Base-by-base conservation (phyloP, 2,113 vertebrate species). In the Larimichthys polyactis region DNA sequence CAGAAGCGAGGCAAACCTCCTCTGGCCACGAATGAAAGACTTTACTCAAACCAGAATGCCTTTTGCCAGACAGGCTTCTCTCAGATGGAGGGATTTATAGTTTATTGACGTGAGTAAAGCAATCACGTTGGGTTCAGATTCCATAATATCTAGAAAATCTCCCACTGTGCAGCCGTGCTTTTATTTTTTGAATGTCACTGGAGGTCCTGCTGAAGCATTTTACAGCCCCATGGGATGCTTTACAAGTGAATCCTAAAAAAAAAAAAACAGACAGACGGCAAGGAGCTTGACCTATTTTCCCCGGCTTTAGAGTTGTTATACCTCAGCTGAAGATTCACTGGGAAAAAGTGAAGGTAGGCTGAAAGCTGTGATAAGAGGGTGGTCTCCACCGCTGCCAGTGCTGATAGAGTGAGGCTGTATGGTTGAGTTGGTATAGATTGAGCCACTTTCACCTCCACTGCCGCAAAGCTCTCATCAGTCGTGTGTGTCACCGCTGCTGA, bases 371-470 rank as follows among this genome's bases (percentile, higher is more conserved):
- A 86, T 87, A 81, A 89, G 77, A 22, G 63, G 44, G 8, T 51
- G 73, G 55, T 70, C 78, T 79, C 62, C 32, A 0, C 64, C 44
- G 40, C 69, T 32, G 63, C 64, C 70, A 48, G 57, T 3, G 19
- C 58, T 83, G 82, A 89, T 82, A 62, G 83, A 82, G 67, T 62
- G 40, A 40, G 62, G 59, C 70, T 75, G 44, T 58, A 79, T 68
- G 79, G 76, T 80, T 79, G 82, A 86, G 27, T 81, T 79, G 78
- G 19, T 59, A 52, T 58, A 82, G 73, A 83, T 75, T 82, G 66
- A 81, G 78, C 57, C 54, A 11, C 80, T 72, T 49, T 66, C 74
- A 67, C 58, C 66, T 86, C 59, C 57, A 36, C 48, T 55, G 77
- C 64, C 44, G 67, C 69, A 68, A 51, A 77, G 67, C 84, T 67